Conservation (phyloP, 2,888 invertebrate genomes). For the Noctua comes region DNA sequence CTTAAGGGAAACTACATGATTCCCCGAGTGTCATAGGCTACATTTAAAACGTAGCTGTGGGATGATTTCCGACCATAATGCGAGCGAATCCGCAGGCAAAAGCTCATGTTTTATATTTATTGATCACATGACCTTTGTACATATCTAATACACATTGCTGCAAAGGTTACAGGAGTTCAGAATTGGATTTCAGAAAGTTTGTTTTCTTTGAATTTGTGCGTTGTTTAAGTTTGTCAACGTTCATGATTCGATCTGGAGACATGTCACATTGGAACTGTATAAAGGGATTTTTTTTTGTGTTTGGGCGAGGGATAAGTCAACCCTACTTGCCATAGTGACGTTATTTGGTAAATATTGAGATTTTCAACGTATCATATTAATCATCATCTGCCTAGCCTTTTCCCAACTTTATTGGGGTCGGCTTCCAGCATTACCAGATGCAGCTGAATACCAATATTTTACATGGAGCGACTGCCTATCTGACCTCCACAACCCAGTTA, state of each 20-base stretch:
- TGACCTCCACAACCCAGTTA: no score
- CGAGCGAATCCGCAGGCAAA: neutral
- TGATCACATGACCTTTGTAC: conserved; percentile 30
- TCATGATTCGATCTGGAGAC: neutral
- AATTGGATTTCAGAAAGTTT: conserved; percentile 44
- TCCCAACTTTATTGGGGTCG: neutral
- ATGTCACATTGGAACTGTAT: neutral
- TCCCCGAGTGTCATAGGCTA: neutral
- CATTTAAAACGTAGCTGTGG: neutral
- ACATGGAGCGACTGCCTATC: no score
- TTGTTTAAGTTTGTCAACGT: conserved; percentile 28
- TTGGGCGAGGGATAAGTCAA: neutral
- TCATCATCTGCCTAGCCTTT: neutral
- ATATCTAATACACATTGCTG: conserved; percentile 1
- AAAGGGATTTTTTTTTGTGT: neutral
- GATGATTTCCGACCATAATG: neutral
- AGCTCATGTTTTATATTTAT: conserved; percentile 22
- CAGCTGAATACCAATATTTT: no score
- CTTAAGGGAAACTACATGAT: neutral
- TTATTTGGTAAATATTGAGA: neutral
- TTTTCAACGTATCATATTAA: neutral
- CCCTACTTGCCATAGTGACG: neutral
- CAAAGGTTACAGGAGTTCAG: conserved; percentile 24
- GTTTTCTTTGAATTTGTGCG: conserved; percentile 40
- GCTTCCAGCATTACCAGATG: no score